phyloP scores from a whole-genome alignment of 2,888 invertebrate species.

The Philaethria dido region DNA sequence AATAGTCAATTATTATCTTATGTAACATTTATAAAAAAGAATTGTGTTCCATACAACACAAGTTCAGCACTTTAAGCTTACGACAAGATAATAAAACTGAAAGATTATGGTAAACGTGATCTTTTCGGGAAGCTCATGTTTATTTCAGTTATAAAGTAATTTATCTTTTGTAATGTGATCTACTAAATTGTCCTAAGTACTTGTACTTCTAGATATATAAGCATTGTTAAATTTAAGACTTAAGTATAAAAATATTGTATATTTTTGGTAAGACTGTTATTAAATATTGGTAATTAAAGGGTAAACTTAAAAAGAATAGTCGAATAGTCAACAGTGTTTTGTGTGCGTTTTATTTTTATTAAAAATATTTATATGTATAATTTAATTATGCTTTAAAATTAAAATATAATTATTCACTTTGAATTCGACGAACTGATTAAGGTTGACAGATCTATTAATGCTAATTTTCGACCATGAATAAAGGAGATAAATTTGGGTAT shows the following conservation, averaged over 20 bases:
- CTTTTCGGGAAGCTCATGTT: slow-evolving; percentile 25
- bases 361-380: too few species aligned
- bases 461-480: background rate
- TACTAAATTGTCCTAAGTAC: slow-evolving; percentile 2
- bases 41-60: background rate
- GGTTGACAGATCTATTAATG: background rate
- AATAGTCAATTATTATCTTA: too few species aligned
- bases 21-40: background rate
- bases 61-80: slow-evolving; percentile 9
- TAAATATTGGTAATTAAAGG: background rate
- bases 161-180: slow-evolving; percentile 33
- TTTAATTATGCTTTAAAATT: background rate
- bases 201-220: slow-evolving; percentile 1
- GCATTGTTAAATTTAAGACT: background rate
- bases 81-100: slow-evolving; percentile 6
- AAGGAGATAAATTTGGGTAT: background rate
- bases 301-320: too few species aligned
- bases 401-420: background rate
- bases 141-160: slow-evolving; percentile 31
- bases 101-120: slow-evolving; percentile 17
- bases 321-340: too few species aligned
- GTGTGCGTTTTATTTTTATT: too few species aligned
- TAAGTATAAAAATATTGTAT: background rate
- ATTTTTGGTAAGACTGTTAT: background rate
- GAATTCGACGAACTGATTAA: background rate